Evolutionary conservation across 2,797 vertebrate genomes (phyloP), one percentile per base, ranked within the genome.

Genomic region (Hapalemur alaotrensis): DNA sequence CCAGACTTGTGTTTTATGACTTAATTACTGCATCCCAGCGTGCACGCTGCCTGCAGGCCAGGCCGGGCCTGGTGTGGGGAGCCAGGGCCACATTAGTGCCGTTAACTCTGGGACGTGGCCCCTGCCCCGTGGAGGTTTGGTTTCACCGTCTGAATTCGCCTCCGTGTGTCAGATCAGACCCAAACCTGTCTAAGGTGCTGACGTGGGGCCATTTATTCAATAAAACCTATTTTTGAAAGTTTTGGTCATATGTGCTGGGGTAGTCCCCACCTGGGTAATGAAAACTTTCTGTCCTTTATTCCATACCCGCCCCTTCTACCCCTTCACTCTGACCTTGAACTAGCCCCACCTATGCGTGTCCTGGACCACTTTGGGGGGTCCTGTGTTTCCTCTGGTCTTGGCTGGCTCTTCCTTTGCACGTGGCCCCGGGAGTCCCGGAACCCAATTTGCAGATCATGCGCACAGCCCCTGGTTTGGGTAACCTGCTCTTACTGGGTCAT

Each of bases 121-220:
- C 18, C 76, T 25, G 9, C 73, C 18, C 76, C 30, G 13, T 14
- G 43, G 59, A 23, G 10, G 28, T 6, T 81, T 52, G 7, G 41
- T 35, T 46, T 48, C 20, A 6, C 73, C 48, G 20, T 69, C 41
- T n/a, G n/a, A n/a, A 57, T 30, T 73, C 43, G 9, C 32, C 57
- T 59, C 72, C 11, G 0, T 48, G 32, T 25, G 11, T 46, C n/a
- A 2, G 1, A 3, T 32, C 67, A 69, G 2, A 63, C 59, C 7
- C 63, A 11, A 46, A 48, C 12, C 0, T 87, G 9, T 52, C 17
- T 57, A 15, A 9, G 4, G 0, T 7, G 25, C 54, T 20, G 67
- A 7, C 4, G 0, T 0, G 28, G 59, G 7, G 2, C 11, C 14
- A 0, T 20, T 3, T 22, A 0, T 17, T 52, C 28, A 3, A 14